Conservation (phyloP, 2,113 vertebrate species). For the Microtus montanus region DNA sequence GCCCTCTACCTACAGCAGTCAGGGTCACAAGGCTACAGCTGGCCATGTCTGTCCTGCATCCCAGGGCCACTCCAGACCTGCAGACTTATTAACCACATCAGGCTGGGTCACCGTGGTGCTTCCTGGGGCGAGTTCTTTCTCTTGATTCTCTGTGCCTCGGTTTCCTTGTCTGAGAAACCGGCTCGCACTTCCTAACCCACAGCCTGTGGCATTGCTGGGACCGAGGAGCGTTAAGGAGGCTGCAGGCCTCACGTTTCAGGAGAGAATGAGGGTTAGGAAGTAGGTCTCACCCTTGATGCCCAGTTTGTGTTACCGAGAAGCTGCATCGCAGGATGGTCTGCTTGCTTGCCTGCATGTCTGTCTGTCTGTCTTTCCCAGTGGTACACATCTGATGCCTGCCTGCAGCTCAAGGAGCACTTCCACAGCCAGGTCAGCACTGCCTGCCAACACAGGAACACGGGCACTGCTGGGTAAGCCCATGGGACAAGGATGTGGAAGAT, state of each 20-base stretch:
- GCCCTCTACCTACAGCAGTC: neutral
- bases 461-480: conserved; percentile 84
- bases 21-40: neutral
- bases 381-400: conserved; percentile 90
- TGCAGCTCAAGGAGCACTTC: conserved; percentile 91
- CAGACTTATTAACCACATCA: neutral
- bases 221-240: neutral
- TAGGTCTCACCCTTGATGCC: neutral
- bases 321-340: neutral
- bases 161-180: neutral
- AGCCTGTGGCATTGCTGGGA: neutral
- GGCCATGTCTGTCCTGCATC: neutral
- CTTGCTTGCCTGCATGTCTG: neutral
- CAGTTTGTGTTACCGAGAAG: fast-evolving
- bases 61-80: neutral
- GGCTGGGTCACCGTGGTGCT: neutral
- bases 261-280: neutral
- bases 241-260: neutral
- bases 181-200: neutral
- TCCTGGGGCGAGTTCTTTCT: neutral
- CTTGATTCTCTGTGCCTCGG: neutral
- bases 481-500: neutral
- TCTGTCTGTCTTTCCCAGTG: conserved; percentile 83
- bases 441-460: conserved; percentile 84
- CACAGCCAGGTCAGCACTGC: conserved; percentile 83